A percentile compares a stretch with the other conserved stretches of the same genome.
These are phyloP conservation scores for Lepidurus arcticus DNA, from an alignment of 1,140 invertebrate species.

Conservation along the genomic window DNA sequence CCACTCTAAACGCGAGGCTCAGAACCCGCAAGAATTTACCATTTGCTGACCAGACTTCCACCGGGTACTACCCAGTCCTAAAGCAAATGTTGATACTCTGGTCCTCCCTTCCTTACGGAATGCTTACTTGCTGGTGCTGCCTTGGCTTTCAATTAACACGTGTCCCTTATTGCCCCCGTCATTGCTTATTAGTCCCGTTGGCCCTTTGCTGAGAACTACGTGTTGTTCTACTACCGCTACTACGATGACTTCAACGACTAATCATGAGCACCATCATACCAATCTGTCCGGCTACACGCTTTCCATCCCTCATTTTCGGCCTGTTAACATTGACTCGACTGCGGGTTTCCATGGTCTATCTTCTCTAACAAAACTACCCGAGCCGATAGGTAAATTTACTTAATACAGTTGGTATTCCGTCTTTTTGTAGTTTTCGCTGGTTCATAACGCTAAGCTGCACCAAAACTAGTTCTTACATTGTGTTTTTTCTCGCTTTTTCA, in stretches of 20 bases:
- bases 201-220: conserved; percentile 13
- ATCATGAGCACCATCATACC: not conserved
- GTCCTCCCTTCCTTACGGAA: not conserved
- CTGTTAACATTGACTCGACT: not conserved
- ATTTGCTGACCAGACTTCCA: not conserved
- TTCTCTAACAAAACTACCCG: conserved; percentile 13
- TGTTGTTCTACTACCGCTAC: conserved; percentile 4
- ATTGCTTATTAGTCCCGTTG: not conserved
- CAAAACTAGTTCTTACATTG: too few species aligned
- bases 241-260: conserved; percentile 12
- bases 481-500: too few species aligned
- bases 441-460: not conserved
- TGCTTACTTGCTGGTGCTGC: conserved; percentile 13
- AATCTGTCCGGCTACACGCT: not conserved
- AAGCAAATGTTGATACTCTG: not conserved
- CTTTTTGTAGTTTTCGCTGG: not conserved
- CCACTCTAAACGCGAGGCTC: not conserved
- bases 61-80: not conserved
- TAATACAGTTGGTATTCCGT: not conserved
- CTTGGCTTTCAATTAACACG: conserved; percentile 19
- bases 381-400: conserved; percentile 12
- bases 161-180: conserved; percentile 8
- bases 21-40: not conserved
- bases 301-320: conserved; percentile 3
- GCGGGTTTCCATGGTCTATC: conserved; percentile 8